Base-by-base conservation (phyloP, 2,888 invertebrate genomes). In the Eupithecia tripunctaria region DNA sequence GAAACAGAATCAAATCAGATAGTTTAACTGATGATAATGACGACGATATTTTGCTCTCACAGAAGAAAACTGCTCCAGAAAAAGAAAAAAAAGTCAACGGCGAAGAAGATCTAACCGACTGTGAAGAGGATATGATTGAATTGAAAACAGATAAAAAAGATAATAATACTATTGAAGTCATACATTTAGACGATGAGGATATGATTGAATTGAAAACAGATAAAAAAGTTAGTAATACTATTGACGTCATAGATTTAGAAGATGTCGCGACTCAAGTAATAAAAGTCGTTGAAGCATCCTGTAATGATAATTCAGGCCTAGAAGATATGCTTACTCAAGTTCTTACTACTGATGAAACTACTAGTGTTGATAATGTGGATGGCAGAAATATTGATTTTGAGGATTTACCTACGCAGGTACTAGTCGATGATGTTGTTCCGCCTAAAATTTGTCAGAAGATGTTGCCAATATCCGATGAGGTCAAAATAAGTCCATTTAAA, bases 401-500 rank as follows among this genome's bases (percentile, higher is more conserved):
- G 78, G 87, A 91, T 75, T 76, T 87, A 73, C 80, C 83, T 10
- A 91, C 89, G 1, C 90, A 91, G 83, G 80, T 89, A 43, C 75
- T 90, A 74, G 79, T 77, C n/a, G 81, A 84, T 69, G 80, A 81
- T 65, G 79, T 80, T 67, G 68, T 75, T 43, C 72, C 76, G 70
- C 67, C 76, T 43, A 79, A 78, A 70, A 67, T 27, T 64, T 38
- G 63, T 62, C 18, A 62, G 27, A 70, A 70, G 32, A 43, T 56
- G 29, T 70, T 79, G 72, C 70, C 78, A 47, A 72, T 71, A 43
- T 76, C 78, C 6, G 62, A 70, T 25, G 78, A 84, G 75, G 84
- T 86, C 51, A 79, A 84, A n/a, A 76, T 83, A 12, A 87, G 85
- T 75, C 86, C 86, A 18, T 94, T 94, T 82, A 94, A 93, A 86